Base-by-base conservation (phyloP, 2,888 invertebrate genomes). In the Epinotia brunnichana region DNA sequence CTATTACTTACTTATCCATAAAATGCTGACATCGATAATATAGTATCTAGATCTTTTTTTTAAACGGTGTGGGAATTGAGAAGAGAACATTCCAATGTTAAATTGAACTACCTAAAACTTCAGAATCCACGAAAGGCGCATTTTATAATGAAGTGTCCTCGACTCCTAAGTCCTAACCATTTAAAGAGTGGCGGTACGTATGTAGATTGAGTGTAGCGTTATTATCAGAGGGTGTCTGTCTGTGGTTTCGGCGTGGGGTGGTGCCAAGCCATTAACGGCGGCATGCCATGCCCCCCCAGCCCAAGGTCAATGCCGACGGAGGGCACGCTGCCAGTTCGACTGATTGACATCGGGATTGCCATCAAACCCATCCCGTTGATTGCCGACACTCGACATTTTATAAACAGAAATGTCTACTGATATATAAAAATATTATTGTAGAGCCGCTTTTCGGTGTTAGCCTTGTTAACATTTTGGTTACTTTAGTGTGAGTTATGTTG, bases 291-390 rank as follows among this genome's bases (percentile, higher is more conserved):
- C 63, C 67, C 64, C 74, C 73, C 76, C 70, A 67, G 74, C 62
- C 56, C 88, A 90, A 90, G 90, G 90, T 89, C 89, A 87, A 69
- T 87, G 84, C 76, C 82, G 82, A 78, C 79, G 79, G 81, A 77
- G 48, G 67, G 70, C 62, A 15, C 17, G 62, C 35, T 35, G 35
- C 56, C 63, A 56, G 44, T 54, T 83, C 79, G 84, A 83, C 82
- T 86, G 88, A 85, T 85, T 83, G 82, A 83, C 82, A 74, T 73
- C 60, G 66, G 74, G 75, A 72, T 68, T 64, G 48, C 72, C 68
- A 74, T 68, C 62, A 62, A 59, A 39, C 35, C 51, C 57, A 60
- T 61, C 67, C 17, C 41, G 35, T 48, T n/a, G 56, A 68, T 56
- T 67, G 44, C 48, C n/a, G 53, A 39, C 60, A 44, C 10, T 61